These are phyloP conservation scores for Boloria euphrosyne DNA, from an alignment of 2,888 invertebrate species.

Conservation along the genomic window DNA sequence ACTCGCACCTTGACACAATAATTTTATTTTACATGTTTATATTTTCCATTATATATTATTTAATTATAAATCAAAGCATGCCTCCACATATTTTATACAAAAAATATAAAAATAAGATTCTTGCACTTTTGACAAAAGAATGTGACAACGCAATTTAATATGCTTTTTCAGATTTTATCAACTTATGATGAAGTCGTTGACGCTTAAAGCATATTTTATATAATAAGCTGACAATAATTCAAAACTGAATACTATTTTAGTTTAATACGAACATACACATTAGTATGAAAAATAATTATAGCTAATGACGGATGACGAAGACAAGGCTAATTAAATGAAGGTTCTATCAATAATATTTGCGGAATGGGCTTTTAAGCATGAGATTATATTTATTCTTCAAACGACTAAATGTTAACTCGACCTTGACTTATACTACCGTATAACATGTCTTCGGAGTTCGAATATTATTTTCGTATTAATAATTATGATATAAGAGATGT, in stretches of 20 bases:
- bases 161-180: background rate
- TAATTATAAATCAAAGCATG: background rate
- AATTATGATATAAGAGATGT: background rate
- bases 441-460: background rate
- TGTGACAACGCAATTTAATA: background rate
- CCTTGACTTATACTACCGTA: slow-evolving; percentile 32
- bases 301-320: slow-evolving; percentile 17
- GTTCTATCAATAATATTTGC: slow-evolving; percentile 29
- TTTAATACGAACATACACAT: background rate
- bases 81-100: background rate
- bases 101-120: background rate
- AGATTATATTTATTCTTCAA: slow-evolving; percentile 21
- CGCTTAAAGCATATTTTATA: background rate
- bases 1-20: slow-evolving; percentile 69
- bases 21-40: slow-evolving; percentile 45
- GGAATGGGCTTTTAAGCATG: slow-evolving; percentile 25
- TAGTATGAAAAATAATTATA: background rate
- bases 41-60: background rate
- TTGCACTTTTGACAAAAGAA: background rate
- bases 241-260: background rate
- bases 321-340: slow-evolving; percentile 24
- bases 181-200: slow-evolving; percentile 2
- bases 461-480: slow-evolving; percentile 1
- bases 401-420: slow-evolving; percentile 21
- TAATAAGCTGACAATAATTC: background rate